phyloP scores from a whole-genome alignment of 2,888 invertebrate species.

The Conistra vaccinii region DNA sequence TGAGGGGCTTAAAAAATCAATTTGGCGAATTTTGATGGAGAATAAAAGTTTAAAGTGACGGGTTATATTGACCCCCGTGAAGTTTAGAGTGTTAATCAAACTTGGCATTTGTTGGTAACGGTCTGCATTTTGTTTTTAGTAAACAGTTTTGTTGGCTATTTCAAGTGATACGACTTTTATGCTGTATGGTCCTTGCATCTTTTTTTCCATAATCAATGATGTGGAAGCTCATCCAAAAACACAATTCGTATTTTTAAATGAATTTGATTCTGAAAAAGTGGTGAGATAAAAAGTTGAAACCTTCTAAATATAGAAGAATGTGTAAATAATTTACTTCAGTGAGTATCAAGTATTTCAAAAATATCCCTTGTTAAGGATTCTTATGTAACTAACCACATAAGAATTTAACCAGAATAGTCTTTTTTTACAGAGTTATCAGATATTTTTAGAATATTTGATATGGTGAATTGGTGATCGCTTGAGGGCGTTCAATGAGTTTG shows the following conservation, averaged over 20 bases:
- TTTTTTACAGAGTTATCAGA: too few relatives aligned
- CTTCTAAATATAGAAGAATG: too few relatives aligned
- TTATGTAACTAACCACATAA: too few relatives aligned
- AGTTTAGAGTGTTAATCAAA: slow-evolving; percentile 47
- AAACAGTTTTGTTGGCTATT: slow-evolving; percentile 4
- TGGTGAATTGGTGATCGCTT: too few relatives aligned
- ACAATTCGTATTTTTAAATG: too few relatives aligned
- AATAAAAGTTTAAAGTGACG: slow-evolving; percentile 33
- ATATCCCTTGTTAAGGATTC: too few relatives aligned
- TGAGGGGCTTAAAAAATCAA: slow-evolving; percentile 53
- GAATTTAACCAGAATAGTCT: too few relatives aligned
- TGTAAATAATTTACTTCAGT: too few relatives aligned
- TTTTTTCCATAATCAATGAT: neutral
- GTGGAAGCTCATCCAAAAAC: neutral
- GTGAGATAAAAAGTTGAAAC: too few relatives aligned
- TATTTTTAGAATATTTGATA: too few relatives aligned
- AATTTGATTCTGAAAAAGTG: neutral
- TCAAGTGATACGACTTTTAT: neutral
- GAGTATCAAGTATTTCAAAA: too few relatives aligned
- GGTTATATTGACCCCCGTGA: slow-evolving; percentile 14
- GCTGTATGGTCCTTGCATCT: neutral
- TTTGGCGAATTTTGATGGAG: slow-evolving; percentile 53
- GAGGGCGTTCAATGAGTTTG: too few relatives aligned
- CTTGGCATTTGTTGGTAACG: slow-evolving; percentile 21
- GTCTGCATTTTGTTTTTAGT: slow-evolving; percentile 9